Evolutionary conservation across 2,888 invertebrate genomes (phyloP).

Genomic region (Nemurella pictetii): DNA sequence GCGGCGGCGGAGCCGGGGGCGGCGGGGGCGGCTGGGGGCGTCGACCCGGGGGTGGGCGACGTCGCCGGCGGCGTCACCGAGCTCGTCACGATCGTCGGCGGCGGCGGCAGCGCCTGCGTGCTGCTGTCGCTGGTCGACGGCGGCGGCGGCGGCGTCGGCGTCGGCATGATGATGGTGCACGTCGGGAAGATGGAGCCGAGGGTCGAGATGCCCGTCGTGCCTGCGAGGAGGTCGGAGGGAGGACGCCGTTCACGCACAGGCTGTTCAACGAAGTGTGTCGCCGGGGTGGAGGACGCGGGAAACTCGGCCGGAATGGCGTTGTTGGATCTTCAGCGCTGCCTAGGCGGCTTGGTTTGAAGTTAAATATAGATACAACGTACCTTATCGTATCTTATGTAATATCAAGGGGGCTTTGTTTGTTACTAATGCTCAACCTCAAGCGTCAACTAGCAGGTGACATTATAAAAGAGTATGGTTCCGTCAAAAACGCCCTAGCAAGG

Average conservation of each 20-base stretch:
- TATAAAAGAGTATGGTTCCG: no score
- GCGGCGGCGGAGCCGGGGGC: slow-evolving; percentile 27
- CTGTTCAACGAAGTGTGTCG: no score
- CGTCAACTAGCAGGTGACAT: no score
- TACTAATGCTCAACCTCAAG: no score
- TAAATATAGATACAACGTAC: no score
- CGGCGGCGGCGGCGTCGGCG: slow-evolving; percentile 57
- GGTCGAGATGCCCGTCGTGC: background rate
- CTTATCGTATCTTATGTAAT: no score
- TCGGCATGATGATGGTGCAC: slow-evolving; percentile 28
- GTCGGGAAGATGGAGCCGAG: background rate
- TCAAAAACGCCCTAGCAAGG: no score
- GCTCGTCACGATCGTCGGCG: slow-evolving; percentile 80
- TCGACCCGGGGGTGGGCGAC: slow-evolving; percentile 58
- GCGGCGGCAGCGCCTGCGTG: slow-evolving; percentile 53
- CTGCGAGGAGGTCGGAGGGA: slow-evolving; percentile 48
- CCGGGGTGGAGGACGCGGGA: background rate
- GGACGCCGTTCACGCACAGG: no score
- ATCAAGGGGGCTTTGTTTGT: no score
- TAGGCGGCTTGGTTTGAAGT: no score
- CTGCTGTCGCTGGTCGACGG: slow-evolving; percentile 20
- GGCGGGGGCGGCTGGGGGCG: slow-evolving; percentile 17
- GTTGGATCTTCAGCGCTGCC: no score
- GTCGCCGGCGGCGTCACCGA: slow-evolving; percentile 82
- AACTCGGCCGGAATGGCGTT: no score